These are phyloP conservation scores for Ailuropoda melanoleuca DNA, from an alignment of 2,113 vertebrate genomes.

Conservation along the genomic window DNA sequence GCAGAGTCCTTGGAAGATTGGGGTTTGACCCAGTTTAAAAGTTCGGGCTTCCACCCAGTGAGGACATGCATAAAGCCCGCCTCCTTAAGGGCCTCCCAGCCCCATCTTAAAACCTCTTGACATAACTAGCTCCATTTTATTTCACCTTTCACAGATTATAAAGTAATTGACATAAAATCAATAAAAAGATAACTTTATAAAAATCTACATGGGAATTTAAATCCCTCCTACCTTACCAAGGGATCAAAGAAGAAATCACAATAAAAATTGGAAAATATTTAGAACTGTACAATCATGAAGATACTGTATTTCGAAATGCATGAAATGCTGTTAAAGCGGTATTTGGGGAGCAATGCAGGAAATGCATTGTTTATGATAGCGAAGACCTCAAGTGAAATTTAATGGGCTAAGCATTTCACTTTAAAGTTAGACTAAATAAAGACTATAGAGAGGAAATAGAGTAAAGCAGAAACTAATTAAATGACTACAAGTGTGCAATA, in stretches of 20 bases:
- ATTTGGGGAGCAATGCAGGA: neutral
- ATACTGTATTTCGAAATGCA: neutral
- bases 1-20: neutral
- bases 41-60: neutral
- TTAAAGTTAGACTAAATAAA: conserved; percentile 46
- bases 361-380: neutral
- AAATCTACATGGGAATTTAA: neutral
- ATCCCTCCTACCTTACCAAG: neutral
- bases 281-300: neutral
- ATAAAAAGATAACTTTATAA: neutral
- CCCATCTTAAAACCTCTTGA: neutral
- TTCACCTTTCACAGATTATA: neutral
- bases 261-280: neutral
- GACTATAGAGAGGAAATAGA: neutral
- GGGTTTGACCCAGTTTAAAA: neutral
- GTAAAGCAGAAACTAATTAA: conserved; percentile 28
- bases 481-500: neutral
- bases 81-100: neutral
- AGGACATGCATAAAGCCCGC: neutral
- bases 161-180: neutral
- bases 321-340: neutral
- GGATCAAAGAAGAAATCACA: neutral
- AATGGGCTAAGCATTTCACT: neutral
- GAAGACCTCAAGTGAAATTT: neutral
- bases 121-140: neutral